These are phyloP conservation scores for Caenorhabditis remanei DNA, from an alignment of 1,140 invertebrate genomes.

Conservation along the genomic window DNA sequence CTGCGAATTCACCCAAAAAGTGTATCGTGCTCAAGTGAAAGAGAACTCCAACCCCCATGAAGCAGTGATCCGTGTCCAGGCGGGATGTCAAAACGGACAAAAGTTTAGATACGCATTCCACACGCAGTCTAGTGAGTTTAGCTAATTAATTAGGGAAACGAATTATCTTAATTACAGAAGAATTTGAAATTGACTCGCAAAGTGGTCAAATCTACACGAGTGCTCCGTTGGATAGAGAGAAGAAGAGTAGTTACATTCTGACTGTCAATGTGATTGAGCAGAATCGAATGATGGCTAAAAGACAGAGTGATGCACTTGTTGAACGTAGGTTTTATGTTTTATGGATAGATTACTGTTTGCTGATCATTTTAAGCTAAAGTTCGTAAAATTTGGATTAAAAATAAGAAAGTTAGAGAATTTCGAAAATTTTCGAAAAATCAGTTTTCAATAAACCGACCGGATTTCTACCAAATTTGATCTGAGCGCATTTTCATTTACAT, in stretches of 20 bases:
- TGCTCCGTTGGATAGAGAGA: constrained; percentile 71
- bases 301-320: constrained; percentile 65
- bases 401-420: too few species aligned
- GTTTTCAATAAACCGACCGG: too few species aligned
- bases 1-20: constrained; percentile 29
- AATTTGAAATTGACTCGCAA: constrained; percentile 72
- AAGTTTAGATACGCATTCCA: constrained; percentile 64
- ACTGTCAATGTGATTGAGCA: constrained; percentile 71
- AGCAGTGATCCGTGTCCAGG: constrained; percentile 65
- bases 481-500: too few species aligned
- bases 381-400: too few species aligned
- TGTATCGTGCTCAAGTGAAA: constrained; percentile 9
- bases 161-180: constrained; percentile 67
- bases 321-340: constrained; percentile 69
- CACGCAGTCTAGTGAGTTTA: constrained; percentile 62
- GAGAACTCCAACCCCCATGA: constrained; percentile 57
- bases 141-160: background rate
- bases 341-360: too few species aligned
- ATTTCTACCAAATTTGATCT: too few species aligned
- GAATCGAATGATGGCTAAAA: constrained; percentile 54
- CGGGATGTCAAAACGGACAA: constrained; percentile 54
- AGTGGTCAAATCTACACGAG: constrained; percentile 71
- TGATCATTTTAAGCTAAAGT: too few species aligned
- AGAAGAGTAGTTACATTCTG: constrained; percentile 71
- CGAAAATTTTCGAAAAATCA: too few species aligned